Base-by-base conservation (phyloP, 2,888 invertebrate species). In the Carabus problematicus region DNA sequence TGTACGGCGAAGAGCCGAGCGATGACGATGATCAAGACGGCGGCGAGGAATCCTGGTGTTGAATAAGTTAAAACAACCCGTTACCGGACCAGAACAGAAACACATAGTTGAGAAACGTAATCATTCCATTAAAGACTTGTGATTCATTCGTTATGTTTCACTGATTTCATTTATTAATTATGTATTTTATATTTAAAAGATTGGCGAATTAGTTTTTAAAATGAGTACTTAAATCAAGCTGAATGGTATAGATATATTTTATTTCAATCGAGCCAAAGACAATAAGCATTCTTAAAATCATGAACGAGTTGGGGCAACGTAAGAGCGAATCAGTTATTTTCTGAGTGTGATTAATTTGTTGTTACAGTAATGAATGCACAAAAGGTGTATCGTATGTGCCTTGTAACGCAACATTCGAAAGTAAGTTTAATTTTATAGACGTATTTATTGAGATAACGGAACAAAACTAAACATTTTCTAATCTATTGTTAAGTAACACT, bases 1-100 rank as follows among this genome's bases (percentile, higher is more conserved):
- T 95, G 94, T 95, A 95, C 78, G 95, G 95, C n/a, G 94, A 94
- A 78, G 90, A 91, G 77, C 89, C 91, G 18, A 92, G 93, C 71
- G 94, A 94, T 75, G 89, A 90, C 67, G 93, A 94, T 75, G 88
- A 91, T 76, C 89, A 89, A 71, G 91, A 90, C 64, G 89, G 89
- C 75, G 88, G 88, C 18, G 92, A 92, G 80, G 94, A 92, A 78
- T 90, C 92, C 72, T 94, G 94, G 94, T 93, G 94, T 88, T 92
- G 81, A 84, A 76, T 52, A 49, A 19, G 14, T n/a, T n/a, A n/a
- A n/a, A n/a, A 42, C 14, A 40, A 56, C 1, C 29, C 29, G 29
- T 29, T 29, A 29, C 29, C 29, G 29, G 29, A 29, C 29, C 29
- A 29, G 29, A 16, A 40, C 41, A 14, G 45, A 45, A 45, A 43